Conservation (phyloP, 2,888 invertebrate genomes). For the Cistogaster globosa region DNA sequence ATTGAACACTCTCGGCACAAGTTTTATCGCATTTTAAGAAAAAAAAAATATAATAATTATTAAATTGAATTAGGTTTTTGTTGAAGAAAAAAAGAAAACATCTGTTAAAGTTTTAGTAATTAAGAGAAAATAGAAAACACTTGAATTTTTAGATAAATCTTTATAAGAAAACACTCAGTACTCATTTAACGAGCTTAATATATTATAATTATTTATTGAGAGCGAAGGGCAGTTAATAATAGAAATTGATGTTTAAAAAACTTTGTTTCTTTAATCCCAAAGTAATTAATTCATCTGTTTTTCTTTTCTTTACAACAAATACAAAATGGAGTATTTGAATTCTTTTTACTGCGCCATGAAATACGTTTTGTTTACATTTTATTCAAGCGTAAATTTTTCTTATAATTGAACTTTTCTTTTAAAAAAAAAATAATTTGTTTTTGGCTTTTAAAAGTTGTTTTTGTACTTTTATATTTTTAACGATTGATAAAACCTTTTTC, state of each 20-base stretch:
- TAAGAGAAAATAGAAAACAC: no score
- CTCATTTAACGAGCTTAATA: not conserved
- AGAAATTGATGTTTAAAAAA: not conserved
- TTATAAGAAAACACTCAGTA: constrained; percentile 6
- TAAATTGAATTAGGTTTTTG: no score
- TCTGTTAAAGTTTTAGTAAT: not conserved
- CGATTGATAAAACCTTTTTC: constrained; percentile 18
- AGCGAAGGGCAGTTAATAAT: not conserved
- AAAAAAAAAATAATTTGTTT: constrained; percentile 3
- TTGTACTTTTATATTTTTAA: constrained; percentile 15
- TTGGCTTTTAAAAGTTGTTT: not conserved
- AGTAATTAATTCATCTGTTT: not conserved
- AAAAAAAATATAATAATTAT: constrained; percentile 2
- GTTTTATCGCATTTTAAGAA: constrained; percentile 25
- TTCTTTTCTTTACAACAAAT: not conserved
- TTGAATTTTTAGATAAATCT: not conserved
- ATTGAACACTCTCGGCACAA: not conserved
- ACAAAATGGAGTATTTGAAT: no score
- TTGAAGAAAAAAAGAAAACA: not conserved
- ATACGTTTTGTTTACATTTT: constrained; percentile 1
- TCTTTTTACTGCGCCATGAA: not conserved
- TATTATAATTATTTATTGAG: not conserved
- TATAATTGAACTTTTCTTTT: constrained; percentile 22
- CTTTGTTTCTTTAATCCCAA: not conserved
- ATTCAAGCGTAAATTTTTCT: constrained; percentile 53